phyloP scores from a whole-genome alignment of 1,140 invertebrate species.

The Protaetia brevitarsis region DNA sequence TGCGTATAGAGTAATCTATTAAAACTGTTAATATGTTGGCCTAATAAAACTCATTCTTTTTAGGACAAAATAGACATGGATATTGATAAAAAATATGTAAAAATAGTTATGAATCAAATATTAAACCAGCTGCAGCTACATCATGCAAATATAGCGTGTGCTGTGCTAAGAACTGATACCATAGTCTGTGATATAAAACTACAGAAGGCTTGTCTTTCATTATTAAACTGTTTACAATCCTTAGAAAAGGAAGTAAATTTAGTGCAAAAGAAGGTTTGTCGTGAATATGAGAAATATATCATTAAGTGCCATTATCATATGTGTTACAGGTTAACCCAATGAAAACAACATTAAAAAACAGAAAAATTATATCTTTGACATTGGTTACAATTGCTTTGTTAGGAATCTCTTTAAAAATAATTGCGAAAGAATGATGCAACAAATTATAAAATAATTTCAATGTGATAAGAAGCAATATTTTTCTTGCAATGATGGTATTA shows the following conservation, averaged over 20 bases:
- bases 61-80: neutral
- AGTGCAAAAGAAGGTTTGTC: neutral
- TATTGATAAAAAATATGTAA: neutral
- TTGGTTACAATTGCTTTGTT: neutral
- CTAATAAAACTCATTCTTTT: neutral
- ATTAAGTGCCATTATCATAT: neutral
- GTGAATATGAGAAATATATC: neutral
- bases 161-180: conserved; percentile 10
- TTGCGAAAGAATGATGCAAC: neutral
- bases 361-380: neutral
- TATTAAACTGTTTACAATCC: neutral
- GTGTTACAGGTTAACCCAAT: neutral
- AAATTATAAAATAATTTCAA: neutral
- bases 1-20: neutral
- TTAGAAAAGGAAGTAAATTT: neutral
- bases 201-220: neutral
- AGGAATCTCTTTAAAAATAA: neutral
- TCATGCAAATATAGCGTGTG: conserved; percentile 18
- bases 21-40: neutral
- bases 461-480: neutral
- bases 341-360: neutral
- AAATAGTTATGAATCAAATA: conserved; percentile 22
- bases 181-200: conserved; percentile 23
- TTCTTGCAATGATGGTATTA: too few species aligned
- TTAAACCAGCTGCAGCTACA: conserved; percentile 19